Base-by-base conservation (phyloP, 2,797 vertebrate species). In the Darevskia mixta region DNA sequence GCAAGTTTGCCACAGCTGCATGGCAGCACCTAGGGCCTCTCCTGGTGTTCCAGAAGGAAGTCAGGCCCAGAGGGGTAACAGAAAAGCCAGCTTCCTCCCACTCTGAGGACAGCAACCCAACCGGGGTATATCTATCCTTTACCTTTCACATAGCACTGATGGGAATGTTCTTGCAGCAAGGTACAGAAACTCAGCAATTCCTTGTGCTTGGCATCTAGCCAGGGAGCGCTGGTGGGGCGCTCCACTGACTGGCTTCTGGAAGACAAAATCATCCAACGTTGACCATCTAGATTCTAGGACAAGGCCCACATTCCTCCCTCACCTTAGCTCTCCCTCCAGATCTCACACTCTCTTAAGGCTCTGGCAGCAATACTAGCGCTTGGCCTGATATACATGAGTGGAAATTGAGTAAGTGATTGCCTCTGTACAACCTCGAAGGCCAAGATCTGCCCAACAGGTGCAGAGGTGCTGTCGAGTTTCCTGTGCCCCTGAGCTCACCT, bases 81-180 rank as follows among this genome's bases (percentile, higher is more conserved):
- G 20, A 67, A 82, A 8, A 85, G 8, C 9, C 25, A n/a, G 43
- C 27, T 71, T n/a, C 81, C 38, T 4, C 11, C 64, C 1, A 23
- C 43, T 49, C 8, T 15, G 49, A 13, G 3, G 49, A 55, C 49
- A 55, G 49, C 49, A 15, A 15, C 25, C 64, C 64, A 67, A 75
- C n/a, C 27, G 32, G n/a, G 9, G 1, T 43, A 75, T 9, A 55
- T 64, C 67, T 82, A 29, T 29, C 86, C 79, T 96, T 97, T 88
- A 98, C 98, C 98, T 91, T 97, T 98, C 89, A 98, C 98, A 0
- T 98, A 98, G 97, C 99, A 98, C 94, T 98, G 99, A 93, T 98
- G 98, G 86, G 98, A 99, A 76, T 99, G 98, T 78, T 99, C 99
- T 92, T 99, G 99, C 72, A 99, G 96, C 86, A 99, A 96, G 0